Evolutionary conservation across 2,113 vertebrate genomes (phyloP).

Genomic region (Anolis sagrei): DNA sequence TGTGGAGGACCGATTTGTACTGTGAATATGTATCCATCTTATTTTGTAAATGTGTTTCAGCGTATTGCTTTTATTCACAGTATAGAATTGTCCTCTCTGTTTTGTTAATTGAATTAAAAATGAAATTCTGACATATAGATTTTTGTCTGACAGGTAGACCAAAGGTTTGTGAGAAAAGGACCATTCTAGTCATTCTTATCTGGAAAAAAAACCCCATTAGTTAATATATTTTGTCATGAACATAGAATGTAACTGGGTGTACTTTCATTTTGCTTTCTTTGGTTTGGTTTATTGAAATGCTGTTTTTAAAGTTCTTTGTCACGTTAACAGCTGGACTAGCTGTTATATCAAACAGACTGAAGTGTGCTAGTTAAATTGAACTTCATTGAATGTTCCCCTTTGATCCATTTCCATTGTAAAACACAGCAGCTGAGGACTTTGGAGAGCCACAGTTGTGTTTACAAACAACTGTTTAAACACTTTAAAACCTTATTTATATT

Average conservation of each 20-base stretch:
- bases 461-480: slow-evolving; percentile 12
- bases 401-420: slow-evolving; percentile 41
- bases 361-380: slow-evolving; percentile 15
- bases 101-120: background rate
- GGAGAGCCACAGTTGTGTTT: background rate
- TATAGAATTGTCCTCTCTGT: background rate
- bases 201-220: background rate
- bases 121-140: background rate
- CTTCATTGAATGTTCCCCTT: slow-evolving; percentile 5
- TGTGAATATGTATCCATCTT: background rate
- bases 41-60: background rate
- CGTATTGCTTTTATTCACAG: background rate
- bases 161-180: background rate
- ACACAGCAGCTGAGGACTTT: background rate
- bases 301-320: slow-evolving; percentile 24
- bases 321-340: slow-evolving; percentile 30
- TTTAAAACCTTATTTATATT: slow-evolving; percentile 11
- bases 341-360: slow-evolving; percentile 16
- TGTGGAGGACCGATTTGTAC: no score
- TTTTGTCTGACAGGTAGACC: background rate
- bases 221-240: background rate
- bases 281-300: background rate
- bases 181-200: background rate
- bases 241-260: background rate
- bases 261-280: slow-evolving; percentile 2